phyloP scores from a whole-genome alignment of 2,888 invertebrate species.

The Panorpa germanica region DNA sequence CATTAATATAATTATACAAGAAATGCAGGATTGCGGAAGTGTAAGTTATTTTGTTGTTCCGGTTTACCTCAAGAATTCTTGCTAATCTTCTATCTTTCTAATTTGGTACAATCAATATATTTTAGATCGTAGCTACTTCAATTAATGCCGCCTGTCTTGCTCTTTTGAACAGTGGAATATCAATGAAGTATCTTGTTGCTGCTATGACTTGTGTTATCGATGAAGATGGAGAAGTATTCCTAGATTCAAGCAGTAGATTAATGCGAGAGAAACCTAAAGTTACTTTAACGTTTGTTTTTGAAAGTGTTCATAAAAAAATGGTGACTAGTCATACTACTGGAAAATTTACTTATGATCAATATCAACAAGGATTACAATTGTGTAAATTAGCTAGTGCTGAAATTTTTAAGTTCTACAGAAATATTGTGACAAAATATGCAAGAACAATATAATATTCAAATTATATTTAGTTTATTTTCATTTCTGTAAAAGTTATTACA shows the following conservation, averaged over 20 bases:
- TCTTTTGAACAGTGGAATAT: constrained; percentile 62
- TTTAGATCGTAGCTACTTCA: constrained; percentile 51
- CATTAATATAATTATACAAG: constrained; percentile 64
- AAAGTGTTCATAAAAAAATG: constrained; percentile 36
- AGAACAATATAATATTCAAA: too few relatives aligned
- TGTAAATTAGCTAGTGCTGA: constrained; percentile 45
- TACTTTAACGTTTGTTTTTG: constrained; percentile 55
- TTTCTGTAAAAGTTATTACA: too few relatives aligned
- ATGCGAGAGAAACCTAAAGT: constrained; percentile 34
- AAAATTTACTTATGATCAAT: constrained; percentile 42
- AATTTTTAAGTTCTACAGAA: constrained; percentile 55
- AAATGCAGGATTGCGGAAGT: constrained; percentile 67
- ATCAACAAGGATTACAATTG: constrained; percentile 41
- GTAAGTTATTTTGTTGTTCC: constrained; percentile 27
- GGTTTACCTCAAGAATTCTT: constrained; percentile 6
- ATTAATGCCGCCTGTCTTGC: constrained; percentile 73
- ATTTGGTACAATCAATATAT: constrained; percentile 7
- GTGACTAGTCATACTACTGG: constrained; percentile 52
- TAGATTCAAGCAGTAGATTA: constrained; percentile 40
- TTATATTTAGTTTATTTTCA: too few relatives aligned
- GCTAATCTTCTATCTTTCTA: constrained; percentile 4
- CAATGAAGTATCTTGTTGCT: constrained; percentile 65
- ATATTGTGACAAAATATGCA: constrained; percentile 37
- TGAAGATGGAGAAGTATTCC: constrained; percentile 31
- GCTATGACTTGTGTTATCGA: constrained; percentile 58